Evolutionary conservation across 2,113 vertebrate genomes (phyloP).

Genomic region (Enhydra lutris): DNA sequence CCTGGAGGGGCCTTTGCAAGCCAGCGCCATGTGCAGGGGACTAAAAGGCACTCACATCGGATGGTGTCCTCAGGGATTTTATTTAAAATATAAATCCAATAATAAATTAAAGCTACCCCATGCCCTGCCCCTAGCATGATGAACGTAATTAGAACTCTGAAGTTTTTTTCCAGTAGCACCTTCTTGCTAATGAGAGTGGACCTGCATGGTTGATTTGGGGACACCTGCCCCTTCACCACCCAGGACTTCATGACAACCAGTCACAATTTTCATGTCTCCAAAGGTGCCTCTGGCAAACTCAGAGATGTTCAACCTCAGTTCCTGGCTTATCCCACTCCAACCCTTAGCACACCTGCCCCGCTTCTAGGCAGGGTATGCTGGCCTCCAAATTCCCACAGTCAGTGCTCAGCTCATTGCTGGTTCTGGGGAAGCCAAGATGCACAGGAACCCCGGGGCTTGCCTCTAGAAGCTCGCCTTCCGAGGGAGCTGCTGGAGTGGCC

Average conservation of each 20-base stretch:
- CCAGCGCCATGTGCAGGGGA: background rate
- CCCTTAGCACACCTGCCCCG: no score
- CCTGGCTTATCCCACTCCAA: background rate
- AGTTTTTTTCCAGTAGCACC: background rate
- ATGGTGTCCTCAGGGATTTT: background rate
- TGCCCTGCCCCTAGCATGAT: fast-evolving
- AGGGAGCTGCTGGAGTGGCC: no score
- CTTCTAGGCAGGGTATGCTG: background rate
- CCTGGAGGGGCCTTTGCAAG: background rate
- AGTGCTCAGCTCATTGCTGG: background rate
- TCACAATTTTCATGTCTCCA: background rate
- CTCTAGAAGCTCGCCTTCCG: fast-evolving
- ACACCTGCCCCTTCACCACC: background rate
- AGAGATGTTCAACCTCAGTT: background rate
- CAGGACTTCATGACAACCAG: background rate
- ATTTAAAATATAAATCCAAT: background rate
- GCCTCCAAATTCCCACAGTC: fast-evolving
- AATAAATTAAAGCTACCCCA: background rate
- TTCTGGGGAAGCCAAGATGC: no score
- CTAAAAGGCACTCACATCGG: no score
- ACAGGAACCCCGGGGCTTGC: fast-evolving
- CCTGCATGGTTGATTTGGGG: background rate
- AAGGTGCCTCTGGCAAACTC: background rate
- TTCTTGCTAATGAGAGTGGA: background rate
- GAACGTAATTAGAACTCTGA: background rate